These are phyloP conservation scores for Diabrotica balteata DNA, from an alignment of 2,888 invertebrate species.

Conservation along the genomic window DNA sequence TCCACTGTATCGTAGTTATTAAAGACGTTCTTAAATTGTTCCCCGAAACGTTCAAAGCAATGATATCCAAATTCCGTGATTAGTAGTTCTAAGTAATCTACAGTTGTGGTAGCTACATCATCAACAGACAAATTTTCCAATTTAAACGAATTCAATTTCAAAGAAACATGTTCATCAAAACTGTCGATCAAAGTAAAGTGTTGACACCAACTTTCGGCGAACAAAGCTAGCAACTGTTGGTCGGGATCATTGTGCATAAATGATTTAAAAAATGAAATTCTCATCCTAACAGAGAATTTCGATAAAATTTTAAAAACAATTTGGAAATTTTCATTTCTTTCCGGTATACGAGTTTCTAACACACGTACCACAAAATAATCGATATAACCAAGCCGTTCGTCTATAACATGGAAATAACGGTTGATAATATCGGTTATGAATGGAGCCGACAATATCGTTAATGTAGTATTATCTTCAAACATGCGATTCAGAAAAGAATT, in stretches of 20 bases:
- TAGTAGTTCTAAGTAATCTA: constrained; percentile 20
- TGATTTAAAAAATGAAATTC: not conserved
- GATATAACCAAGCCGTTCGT: not conserved
- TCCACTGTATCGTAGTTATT: not conserved
- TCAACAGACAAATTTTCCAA: not conserved
- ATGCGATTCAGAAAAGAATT: constrained; percentile 11
- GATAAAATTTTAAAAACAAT: constrained; percentile 13
- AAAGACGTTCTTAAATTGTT: not conserved
- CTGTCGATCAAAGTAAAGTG: constrained; percentile 7
- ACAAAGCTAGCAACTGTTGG: constrained; percentile 9
- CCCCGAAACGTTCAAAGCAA: constrained; percentile 20
- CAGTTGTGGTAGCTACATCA: constrained; percentile 7
- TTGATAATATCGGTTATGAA: constrained; percentile 23
- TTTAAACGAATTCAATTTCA: constrained; percentile 18
- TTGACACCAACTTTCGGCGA: constrained; percentile 22
- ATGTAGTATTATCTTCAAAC: constrained; percentile 4
- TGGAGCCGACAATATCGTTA: constrained; percentile 1
- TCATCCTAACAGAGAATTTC: not conserved
- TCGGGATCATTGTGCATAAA: not conserved
- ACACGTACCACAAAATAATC: constrained; percentile 16
- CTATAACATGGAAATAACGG: constrained; percentile 11
- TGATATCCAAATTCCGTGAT: constrained; percentile 16
- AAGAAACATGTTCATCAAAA: constrained; percentile 15
- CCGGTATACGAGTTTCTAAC: constrained; percentile 19
- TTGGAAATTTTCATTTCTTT: constrained; percentile 19